Percentiles rank a stretch among this genome's conserved stretches.
Conservation (phyloP, 2,113 vertebrate genomes). For the Dromiciops gliroides region DNA sequence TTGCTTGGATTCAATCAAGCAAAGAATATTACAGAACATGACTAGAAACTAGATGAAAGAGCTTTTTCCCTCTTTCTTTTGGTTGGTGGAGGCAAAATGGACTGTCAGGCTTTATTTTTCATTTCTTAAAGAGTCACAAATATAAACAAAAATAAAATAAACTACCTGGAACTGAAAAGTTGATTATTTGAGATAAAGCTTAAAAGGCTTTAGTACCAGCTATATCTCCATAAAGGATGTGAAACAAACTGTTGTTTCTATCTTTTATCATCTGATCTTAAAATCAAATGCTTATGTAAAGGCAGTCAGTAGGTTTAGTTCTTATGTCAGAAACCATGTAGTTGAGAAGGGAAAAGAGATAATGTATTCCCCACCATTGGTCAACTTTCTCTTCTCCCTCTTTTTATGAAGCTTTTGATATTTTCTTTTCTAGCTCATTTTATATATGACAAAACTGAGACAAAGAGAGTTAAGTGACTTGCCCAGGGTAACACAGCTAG, state of each 20-base stretch:
- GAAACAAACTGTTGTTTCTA: neutral
- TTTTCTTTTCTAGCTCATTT: neutral
- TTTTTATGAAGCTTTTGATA: neutral
- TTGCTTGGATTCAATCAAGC: neutral
- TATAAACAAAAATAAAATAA: slow-evolving; percentile 8
- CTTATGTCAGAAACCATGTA: neutral
- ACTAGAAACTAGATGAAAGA: neutral
- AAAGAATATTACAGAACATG: slow-evolving; percentile 24
- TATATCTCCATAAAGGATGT: neutral
- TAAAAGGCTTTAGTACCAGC: neutral
- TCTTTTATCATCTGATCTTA: neutral
- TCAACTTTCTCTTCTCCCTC: neutral
- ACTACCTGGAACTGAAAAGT: neutral
- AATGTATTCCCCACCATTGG: neutral
- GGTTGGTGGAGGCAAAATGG: slow-evolving; percentile 7
- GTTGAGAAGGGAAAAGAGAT: neutral
- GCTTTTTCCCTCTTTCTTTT: neutral
- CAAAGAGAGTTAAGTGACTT: too few relatives aligned
- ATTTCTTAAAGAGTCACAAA: neutral
- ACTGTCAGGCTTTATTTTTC: neutral
- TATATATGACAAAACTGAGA: too few relatives aligned
- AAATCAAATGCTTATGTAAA: neutral
- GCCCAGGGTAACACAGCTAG: neutral
- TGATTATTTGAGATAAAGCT: neutral
- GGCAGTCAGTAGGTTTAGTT: neutral